Base-by-base conservation (phyloP, 2,113 vertebrate species). In the Rana temporaria region DNA sequence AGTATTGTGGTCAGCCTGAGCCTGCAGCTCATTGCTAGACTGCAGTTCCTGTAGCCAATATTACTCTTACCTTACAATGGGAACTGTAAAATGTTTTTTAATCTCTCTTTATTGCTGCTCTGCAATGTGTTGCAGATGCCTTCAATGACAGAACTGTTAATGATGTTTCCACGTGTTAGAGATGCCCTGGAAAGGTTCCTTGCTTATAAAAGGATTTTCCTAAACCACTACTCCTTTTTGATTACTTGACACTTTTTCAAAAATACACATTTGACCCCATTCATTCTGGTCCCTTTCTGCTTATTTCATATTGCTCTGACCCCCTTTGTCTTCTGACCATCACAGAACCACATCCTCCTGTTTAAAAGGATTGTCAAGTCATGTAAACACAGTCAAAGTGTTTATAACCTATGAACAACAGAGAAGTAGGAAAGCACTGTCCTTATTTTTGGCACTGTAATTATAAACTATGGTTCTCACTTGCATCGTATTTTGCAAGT, bases 121-220 rank as follows among this genome's bases (percentile, higher is more conserved):
- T 34, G 62, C 71, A 82, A 82, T 82, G 80, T 74, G 62, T 75
- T 82, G 80, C 80, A 82, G 71, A 82, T 75, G 80, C 71, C 52
- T 82, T 75, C 71, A 74, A 74, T 82, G 80, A 82, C 62, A 75
- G 71, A 75, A 63, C 62, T 20, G 80, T 82, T 75, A 82, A 75
- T 82, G 71, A 74, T 75, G 62, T 74, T 82, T 82, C 80, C 80
- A 82, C 71, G 71, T 82, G 80, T 82, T 75, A 30, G 60, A 24
- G 63, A 82, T 75, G 70, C 63, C 48, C 38, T 82, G 63, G 79
- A 82, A 82, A 82, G 59, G 70, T 63, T 73, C n/a, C 48, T 57
- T 82, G 70, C 70, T 82, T 66, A 75, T 52, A 66, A 68, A 82
- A 75, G 63, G 71, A 75, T 67, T 82, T 82, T 24, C 69, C 17